Conservation (phyloP, 2,113 vertebrate genomes). For the Ondatra zibethicus region DNA sequence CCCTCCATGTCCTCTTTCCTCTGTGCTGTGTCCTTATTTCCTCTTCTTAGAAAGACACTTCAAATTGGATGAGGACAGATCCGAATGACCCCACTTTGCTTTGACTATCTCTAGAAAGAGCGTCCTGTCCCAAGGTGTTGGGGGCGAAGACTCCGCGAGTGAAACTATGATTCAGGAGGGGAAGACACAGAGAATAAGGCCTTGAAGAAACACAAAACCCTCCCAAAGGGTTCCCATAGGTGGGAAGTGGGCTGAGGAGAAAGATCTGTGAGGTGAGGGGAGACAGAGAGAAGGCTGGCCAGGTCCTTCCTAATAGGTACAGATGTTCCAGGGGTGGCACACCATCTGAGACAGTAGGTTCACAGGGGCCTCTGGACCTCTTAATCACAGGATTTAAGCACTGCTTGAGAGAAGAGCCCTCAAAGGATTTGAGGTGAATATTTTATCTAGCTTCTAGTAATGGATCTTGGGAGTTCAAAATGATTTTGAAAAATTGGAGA, state of each 20-base stretch:
- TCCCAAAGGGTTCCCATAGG: neutral
- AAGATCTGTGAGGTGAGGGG: neutral
- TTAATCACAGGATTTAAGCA: neutral
- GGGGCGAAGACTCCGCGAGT: neutral
- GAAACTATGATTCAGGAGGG: neutral
- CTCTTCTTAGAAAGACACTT: neutral
- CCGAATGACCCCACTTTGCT: neutral
- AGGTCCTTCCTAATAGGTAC: neutral
- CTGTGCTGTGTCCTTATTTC: neutral
- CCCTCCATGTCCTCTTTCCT: neutral
- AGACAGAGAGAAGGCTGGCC: neutral
- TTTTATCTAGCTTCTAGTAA: constrained; percentile 36
- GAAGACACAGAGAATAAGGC: neutral
- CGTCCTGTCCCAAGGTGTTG: neutral
- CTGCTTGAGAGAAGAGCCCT: neutral
- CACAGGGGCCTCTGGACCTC: neutral
- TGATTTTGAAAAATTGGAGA: constrained; percentile 44
- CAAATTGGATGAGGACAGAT: neutral
- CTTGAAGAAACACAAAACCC: constrained; percentile 20
- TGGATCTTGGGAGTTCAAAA: neutral
- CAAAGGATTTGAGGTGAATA: neutral
- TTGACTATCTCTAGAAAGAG: constrained; percentile 4
- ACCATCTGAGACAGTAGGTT: neutral
- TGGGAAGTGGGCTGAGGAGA: neutral
- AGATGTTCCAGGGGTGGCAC: neutral